Percentiles rank a stretch among this genome's conserved stretches.
Conservation (phyloP, 1,140 invertebrate species). For the Battus philenor region DNA sequence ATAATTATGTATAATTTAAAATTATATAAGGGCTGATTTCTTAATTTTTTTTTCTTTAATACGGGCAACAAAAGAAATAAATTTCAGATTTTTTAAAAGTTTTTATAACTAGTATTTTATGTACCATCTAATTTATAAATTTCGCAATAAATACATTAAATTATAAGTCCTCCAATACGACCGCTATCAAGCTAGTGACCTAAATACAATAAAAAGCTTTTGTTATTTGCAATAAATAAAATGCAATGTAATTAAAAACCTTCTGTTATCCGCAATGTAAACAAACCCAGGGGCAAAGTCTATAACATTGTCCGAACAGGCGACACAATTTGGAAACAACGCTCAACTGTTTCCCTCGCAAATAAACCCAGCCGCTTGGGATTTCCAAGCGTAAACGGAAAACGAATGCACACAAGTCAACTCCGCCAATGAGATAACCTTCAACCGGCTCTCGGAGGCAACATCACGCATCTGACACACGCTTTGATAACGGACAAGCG, state of each 20-base stretch:
- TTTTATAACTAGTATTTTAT: too few species aligned
- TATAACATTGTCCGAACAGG: constrained; percentile 21
- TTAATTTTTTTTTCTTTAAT: too few species aligned
- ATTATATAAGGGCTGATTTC: too few species aligned
- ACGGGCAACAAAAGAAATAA: too few species aligned
- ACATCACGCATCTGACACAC: neutral
- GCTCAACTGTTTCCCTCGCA: constrained; percentile 33
- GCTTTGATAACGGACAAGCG: neutral
- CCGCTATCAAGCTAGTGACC: neutral
- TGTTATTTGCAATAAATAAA: neutral
- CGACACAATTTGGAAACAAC: constrained; percentile 29
- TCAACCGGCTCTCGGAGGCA: neutral
- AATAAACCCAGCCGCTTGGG: constrained; percentile 37
- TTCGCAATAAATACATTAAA: too few species aligned
- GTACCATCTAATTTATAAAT: too few species aligned
- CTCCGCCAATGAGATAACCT: constrained; percentile 18
- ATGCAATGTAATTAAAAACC: neutral
- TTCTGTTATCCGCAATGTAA: too few species aligned
- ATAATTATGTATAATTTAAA: too few species aligned
- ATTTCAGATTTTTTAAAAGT: too few species aligned
- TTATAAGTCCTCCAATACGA: neutral
- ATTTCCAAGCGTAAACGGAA: constrained; percentile 35
- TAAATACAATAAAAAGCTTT: neutral
- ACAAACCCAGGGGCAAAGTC: constrained; percentile 3
- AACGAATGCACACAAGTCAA: constrained; percentile 32